Conservation (phyloP, 1,140 invertebrate species). For the Chymomyza costata region DNA sequence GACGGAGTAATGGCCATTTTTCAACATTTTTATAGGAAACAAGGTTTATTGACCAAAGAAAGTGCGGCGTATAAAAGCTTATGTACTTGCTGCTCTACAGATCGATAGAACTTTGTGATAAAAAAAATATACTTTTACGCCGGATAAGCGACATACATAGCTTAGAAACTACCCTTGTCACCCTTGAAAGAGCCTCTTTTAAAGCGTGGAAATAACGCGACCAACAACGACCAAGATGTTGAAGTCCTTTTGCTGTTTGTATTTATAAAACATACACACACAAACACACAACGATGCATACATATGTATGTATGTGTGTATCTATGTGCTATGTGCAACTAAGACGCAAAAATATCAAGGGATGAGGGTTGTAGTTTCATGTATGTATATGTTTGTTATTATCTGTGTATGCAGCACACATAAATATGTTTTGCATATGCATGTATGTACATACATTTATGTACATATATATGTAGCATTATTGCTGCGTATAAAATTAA, state of each 20-base stretch:
- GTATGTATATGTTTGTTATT: constrained; percentile 13
- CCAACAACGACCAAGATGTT: constrained; percentile 59
- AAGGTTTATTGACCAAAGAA: no score
- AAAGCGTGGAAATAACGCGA: constrained; percentile 48
- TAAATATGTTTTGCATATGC: no score
- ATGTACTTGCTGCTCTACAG: no score
- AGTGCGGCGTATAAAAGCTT: no score
- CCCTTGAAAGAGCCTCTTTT: constrained; percentile 59
- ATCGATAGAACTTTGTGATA: no score
- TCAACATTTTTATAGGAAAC: no score
- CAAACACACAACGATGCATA: constrained; percentile 5
- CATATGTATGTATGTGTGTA: constrained; percentile 10
- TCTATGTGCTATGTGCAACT: constrained; percentile 35
- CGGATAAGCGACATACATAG: constrained; percentile 38
- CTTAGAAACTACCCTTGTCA: constrained; percentile 64
- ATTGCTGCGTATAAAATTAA: constrained; percentile 14
- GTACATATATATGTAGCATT: constrained; percentile 25
- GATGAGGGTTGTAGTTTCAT: constrained; percentile 69
- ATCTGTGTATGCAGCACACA: no score
- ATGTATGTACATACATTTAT: no score
- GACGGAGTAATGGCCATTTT: no score
- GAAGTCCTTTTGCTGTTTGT: constrained; percentile 56
- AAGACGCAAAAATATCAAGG: constrained; percentile 58
- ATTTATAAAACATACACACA: constrained; percentile 35
- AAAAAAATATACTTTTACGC: constrained; percentile 37